Conservation (phyloP, 1,140 invertebrate genomes). For the Hylaeus anthracinus region DNA sequence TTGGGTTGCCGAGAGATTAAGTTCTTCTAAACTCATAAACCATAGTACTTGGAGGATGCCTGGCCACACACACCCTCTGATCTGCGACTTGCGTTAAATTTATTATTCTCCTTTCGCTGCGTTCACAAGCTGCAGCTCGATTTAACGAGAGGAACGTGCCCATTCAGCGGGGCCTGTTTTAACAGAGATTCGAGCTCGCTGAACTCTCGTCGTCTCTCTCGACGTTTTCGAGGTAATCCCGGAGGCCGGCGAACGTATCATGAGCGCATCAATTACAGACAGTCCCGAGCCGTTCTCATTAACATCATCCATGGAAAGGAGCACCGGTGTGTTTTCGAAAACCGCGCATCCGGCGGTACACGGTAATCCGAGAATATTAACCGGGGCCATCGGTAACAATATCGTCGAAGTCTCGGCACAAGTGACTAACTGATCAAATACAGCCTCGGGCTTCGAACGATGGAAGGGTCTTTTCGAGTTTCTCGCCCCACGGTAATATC, state of each 20-base stretch:
- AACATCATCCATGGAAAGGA: constrained; percentile 5
- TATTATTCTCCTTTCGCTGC: constrained; percentile 36
- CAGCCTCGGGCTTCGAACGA: constrained; percentile 37
- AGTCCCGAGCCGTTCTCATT: constrained; percentile 23
- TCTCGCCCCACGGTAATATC: constrained; percentile 59
- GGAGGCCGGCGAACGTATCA: not conserved
- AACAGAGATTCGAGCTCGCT: not conserved
- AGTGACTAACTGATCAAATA: constrained; percentile 74
- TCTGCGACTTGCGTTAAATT: constrained; percentile 16
- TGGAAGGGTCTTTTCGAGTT: constrained; percentile 63
- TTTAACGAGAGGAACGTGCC: constrained; percentile 7
- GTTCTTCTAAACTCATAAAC: constrained; percentile 49
- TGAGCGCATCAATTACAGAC: constrained; percentile 27
- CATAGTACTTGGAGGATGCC: constrained; percentile 17
- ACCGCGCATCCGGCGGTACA: constrained; percentile 5
- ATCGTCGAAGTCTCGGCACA: constrained; percentile 51
- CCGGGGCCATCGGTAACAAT: constrained; percentile 64
- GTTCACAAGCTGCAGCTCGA: constrained; percentile 6
- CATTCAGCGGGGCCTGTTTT: constrained; percentile 5
- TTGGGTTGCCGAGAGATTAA: constrained; percentile 43
- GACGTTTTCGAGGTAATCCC: too few relatives aligned
- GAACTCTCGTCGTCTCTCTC: not conserved
- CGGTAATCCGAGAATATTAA: constrained; percentile 67
- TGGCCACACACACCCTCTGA: too few relatives aligned
- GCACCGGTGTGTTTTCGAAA: constrained; percentile 2